phyloP scores from a whole-genome alignment of 2,113 vertebrate genomes.

The Stegostoma tigrinum region DNA sequence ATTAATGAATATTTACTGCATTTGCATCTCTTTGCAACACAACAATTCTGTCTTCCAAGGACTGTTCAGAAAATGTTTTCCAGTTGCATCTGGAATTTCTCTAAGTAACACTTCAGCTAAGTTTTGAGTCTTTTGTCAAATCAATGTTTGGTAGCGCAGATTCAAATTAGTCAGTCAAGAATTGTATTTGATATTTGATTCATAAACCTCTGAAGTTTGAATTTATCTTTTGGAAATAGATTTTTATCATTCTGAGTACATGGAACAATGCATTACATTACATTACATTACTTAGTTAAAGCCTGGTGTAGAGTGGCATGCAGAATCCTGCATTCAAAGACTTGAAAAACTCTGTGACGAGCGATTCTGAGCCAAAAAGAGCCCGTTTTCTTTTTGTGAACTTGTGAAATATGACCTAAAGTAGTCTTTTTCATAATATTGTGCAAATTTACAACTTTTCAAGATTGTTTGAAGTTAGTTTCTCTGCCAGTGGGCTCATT shows the following conservation, averaged over 20 bases:
- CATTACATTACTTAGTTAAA: no score
- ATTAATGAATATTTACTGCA: not conserved
- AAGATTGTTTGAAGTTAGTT: constrained; percentile 16
- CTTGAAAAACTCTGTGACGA: constrained; percentile 10
- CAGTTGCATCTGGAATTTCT: not conserved
- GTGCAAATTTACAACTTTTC: constrained; percentile 27
- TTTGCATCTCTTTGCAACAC: not conserved
- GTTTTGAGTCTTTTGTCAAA: not conserved
- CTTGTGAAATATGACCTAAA: constrained; percentile 14
- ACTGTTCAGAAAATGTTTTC: not conserved
- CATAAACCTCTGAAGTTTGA: not conserved
- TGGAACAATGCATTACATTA: not conserved
- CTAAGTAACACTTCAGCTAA: not conserved
- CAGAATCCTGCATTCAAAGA: not conserved
- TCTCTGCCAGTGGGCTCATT: not conserved
- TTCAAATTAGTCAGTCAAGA: not conserved
- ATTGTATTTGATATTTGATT: not conserved
- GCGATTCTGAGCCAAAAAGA: not conserved
- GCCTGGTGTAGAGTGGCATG: not conserved
- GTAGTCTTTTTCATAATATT: constrained; percentile 1
- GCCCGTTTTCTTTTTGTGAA: constrained; percentile 3
- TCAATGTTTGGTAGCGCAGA: not conserved
- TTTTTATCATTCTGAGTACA: not conserved
- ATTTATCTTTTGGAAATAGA: not conserved
- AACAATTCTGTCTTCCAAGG: not conserved